phyloP scores from a whole-genome alignment of 2,113 vertebrate species.

The Zeus faber region DNA sequence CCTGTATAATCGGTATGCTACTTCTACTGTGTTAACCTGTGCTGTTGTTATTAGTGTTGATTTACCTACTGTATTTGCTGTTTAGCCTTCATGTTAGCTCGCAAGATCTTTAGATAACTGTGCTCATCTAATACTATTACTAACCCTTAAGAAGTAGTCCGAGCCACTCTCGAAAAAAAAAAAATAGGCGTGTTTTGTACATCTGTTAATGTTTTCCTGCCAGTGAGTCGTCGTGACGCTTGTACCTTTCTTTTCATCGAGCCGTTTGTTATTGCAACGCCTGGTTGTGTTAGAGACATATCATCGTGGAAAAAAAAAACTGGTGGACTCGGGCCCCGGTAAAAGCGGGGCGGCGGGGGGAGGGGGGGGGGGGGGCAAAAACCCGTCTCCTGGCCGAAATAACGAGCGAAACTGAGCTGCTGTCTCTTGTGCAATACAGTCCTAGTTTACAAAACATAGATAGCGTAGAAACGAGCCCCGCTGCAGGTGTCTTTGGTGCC shows the following conservation, averaged over 20 bases:
- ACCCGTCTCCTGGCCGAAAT: conserved; percentile 17
- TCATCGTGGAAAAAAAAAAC: conserved; percentile 32
- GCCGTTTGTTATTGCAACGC: conserved; percentile 46
- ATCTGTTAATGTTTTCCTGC: conserved; percentile 58
- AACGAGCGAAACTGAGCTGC: conserved; percentile 57
- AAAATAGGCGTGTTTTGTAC: conserved; percentile 53
- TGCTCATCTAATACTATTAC: conserved; percentile 44
- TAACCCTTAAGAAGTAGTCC: conserved; percentile 47
- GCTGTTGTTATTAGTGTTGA: conserved; percentile 67
- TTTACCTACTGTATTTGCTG: conserved; percentile 66
- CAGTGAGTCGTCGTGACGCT: conserved; percentile 58
- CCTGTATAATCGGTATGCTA: conserved; percentile 59
- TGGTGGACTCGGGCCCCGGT: conserved; percentile 37
- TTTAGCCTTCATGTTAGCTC: conserved; percentile 58
- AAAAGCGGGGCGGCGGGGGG: too few relatives aligned
- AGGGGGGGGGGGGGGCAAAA: too few relatives aligned
- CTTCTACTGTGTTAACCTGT: conserved; percentile 65
- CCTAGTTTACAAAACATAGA: conserved; percentile 64
- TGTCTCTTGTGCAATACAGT: conserved; percentile 72
- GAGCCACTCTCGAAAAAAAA: conserved; percentile 39
- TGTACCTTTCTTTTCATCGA: conserved; percentile 58
- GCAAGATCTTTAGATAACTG: conserved; percentile 52
- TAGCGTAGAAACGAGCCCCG: conserved; percentile 35
- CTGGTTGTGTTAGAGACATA: conserved; percentile 10
- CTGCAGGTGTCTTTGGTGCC: conserved; percentile 33